Percentiles rank a stretch among this genome's conserved stretches.
Evolutionary conservation across 2,888 invertebrate species (phyloP).

Genomic region (Calliphora vomitoria): DNA sequence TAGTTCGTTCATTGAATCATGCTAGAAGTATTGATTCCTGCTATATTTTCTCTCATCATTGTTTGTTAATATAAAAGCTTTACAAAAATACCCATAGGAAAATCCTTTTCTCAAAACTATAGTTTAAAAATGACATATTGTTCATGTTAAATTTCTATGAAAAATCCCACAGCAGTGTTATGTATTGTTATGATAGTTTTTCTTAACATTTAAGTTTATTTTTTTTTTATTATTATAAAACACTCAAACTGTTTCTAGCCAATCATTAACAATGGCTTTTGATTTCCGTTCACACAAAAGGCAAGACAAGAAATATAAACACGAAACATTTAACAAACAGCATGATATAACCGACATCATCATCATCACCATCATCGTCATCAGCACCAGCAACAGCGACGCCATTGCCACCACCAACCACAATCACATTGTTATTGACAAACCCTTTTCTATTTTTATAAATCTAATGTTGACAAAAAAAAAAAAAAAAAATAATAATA

Average conservation of each 20-base stretch:
- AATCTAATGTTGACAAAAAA: not conserved
- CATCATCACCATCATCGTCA: not conserved
- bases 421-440: conserved; percentile 28
- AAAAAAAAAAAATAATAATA: not conserved
- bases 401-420: not conserved
- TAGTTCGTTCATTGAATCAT: too few relatives aligned
- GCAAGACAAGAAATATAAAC: not conserved
- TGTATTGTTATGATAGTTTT: not conserved
- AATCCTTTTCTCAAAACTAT: not conserved
- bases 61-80: not conserved
- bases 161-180: not conserved
- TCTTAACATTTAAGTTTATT: not conserved
- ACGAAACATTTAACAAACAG: not conserved
- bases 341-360: not conserved
- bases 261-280: conserved; percentile 37
- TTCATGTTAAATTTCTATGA: conserved; percentile 26
- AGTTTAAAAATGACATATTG: conserved; percentile 12
- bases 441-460: conserved; percentile 61
- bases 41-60: not conserved
- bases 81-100: not conserved
- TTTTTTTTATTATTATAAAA: not conserved
- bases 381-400: not conserved
- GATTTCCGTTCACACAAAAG: conserved; percentile 28
- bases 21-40: too few relatives aligned
- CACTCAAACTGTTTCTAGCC: not conserved